Base-by-base conservation (phyloP, 2,888 invertebrate species). In the Mycalesis mineus region DNA sequence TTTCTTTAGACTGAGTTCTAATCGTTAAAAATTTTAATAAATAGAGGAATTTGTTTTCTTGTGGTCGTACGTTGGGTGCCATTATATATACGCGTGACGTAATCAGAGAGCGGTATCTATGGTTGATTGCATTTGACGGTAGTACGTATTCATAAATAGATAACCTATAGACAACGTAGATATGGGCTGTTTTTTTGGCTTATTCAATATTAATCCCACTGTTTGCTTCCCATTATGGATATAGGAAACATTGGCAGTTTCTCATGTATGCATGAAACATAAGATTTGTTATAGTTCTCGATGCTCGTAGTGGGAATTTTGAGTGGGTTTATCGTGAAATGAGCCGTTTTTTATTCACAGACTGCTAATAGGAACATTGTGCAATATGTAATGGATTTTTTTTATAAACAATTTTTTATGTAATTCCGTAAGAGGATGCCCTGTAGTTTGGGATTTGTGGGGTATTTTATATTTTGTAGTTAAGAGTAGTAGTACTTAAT, bases 161-260 rank as follows among this genome's bases (percentile, higher is more conserved):
- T 77, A 73, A 67, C 58, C 73, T 31, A 78, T 83, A 82, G 82
- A 78, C 70, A 72, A 75, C 69, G 74, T 84, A 84, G 84, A 75
- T 68, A 78, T 78, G 84, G 84, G 84, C 85, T 86, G 85, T 81
- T 83, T 80, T 78, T 75, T 68, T 22, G 22, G 5, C 22, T 22
- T 5, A 22, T 22, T 22, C 22, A 5, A 22, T 22, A 4, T 4
- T 22, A 22, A 22, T 22, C 22, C 22, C 22, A 22, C 5, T 22
- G 22, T 22, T 22, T 22, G 22, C 22, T 22, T n/a, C n/a, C 22
- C 22, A 4, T 2, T 22, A 22, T 4, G 22, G 5, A 2, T 22
- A 22, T 4, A 22, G 22, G 5, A 22, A 22, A 22, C 22, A 4
- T 2, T 22, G 22, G 5, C 5, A 22, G 22, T 22, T 22, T 5